phyloP scores from a whole-genome alignment of 2,888 invertebrate genomes.

The Pristionchus mayeri region DNA sequence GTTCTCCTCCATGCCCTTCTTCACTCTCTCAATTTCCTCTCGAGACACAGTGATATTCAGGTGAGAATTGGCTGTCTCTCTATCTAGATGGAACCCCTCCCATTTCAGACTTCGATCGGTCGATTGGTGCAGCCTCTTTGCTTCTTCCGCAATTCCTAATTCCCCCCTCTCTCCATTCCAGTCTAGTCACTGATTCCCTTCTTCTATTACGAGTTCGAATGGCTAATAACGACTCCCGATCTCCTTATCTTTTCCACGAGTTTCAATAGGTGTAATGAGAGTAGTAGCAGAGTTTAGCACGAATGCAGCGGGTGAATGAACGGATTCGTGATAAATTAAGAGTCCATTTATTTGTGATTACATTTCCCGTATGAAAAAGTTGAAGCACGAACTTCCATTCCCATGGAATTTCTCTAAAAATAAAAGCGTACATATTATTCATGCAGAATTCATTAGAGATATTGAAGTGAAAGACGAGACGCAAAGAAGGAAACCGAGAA shows the following conservation, averaged over 20 bases:
- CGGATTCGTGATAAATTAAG: neutral
- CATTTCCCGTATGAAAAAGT: slow-evolving; percentile 1
- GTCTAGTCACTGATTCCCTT: neutral
- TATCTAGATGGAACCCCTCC: neutral
- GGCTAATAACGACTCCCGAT: neutral
- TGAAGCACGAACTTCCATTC: neutral
- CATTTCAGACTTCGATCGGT: slow-evolving; percentile 23
- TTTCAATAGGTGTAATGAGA: slow-evolving; percentile 4
- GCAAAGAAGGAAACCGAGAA: neutral
- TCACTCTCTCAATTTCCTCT: slow-evolving; percentile 34
- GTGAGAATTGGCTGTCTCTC: slow-evolving; percentile 16
- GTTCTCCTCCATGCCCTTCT: slow-evolving; percentile 47
- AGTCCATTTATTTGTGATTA: slow-evolving; percentile 29
- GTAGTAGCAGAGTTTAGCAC: neutral
- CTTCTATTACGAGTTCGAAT: neutral
- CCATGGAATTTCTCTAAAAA: neutral
- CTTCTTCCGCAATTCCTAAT: slow-evolving; percentile 35
- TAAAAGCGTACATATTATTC: slow-evolving; percentile 17
- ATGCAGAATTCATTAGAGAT: slow-evolving; percentile 4
- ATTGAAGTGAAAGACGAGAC: neutral
- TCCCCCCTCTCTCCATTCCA: neutral
- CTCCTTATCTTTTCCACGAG: neutral
- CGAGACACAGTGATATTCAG: slow-evolving; percentile 33
- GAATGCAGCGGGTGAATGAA: neutral
- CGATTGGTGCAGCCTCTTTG: slow-evolving; percentile 21